Base-by-base conservation (phyloP, 1,140 invertebrate genomes). In the Dendroctonus valens region DNA sequence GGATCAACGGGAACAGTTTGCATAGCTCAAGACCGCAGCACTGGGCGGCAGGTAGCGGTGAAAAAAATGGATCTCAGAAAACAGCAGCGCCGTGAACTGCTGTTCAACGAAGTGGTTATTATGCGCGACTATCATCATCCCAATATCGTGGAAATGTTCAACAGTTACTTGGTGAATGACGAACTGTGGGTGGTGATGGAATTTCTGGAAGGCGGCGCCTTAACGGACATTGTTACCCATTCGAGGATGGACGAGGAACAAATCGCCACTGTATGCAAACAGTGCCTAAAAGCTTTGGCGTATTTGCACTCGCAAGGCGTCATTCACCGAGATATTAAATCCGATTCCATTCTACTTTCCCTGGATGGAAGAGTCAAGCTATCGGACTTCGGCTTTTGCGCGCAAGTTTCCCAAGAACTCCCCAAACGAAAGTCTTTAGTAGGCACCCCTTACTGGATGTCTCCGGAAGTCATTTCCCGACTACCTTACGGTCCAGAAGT, bases 181-280 rank as follows among this genome's bases (percentile, higher is more conserved):
- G 95, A 99, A 81, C 81, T 99, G n/a, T 98, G 97, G 95, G 96
- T 99, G 1, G 94, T 99, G 0, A 99, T 99, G 97, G 98, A 99
- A 77, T 99, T 96, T 78, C 85, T 99, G 68, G 96, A 98, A 76
- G 97, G 96, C 14, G 97, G 97, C 8, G 96, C 97, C 3, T 85
- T 99, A 40, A 99, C 97, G 1, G 96, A 99, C 79, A 97, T 99
- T 72, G 96, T 99, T n/a, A 97, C 96, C 26, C 87, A 92, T 74
- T 88, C 89, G 41, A 84, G 94, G 68, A 97, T 99, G 96, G 94
- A 97, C 78, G 97, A 99, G 77, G 92, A 93, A 75, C 96, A 99
- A 80, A 99, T 99, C 62, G 97, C 97, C 5, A 99, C 97, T 0
- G 96, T 99, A 49, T 98, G 96, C 76, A 89, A 91, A 73, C 93